Evolutionary conservation across 2,113 vertebrate species (phyloP), one percentile per base, ranked within the genome.

Genomic region (Hepsetus odoe): DNA sequence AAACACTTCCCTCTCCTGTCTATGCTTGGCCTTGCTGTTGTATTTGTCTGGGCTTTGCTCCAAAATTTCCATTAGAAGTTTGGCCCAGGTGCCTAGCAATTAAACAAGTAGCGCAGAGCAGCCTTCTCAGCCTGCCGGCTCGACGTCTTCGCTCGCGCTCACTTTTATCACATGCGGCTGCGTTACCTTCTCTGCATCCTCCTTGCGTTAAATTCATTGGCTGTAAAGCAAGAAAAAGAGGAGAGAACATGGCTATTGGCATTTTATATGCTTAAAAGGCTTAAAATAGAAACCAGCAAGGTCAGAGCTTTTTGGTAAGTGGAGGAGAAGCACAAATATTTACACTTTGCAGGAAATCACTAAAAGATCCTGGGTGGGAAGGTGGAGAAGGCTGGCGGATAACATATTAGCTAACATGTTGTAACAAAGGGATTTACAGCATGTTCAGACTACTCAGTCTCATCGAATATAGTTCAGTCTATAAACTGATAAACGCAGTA

Each of bases 1-100:
- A 42, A 70, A 77, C 64, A 64, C 51, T 53, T 80, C 40, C 67
- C 22, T 70, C 44, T 79, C 26, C 76, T 30, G 32, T 69, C 74
- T 58, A 33, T 68, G 33, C 72, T 68, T 76, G 88, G 70, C 53
- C 55, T 59, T 78, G 53, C 66, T 30, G 53, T 59, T 80, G 51
- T 80, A 76, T 90, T 91, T 91, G 86, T 86, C 92, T 90, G 89
- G 92, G 92, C 91, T 74, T 5, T 53, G 69, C 51, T 90, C 92
- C 91, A 94, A 89, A 79, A 84, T 85, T 80, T 91, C 91, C 91
- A 92, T 94, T 92, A 92, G 87, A 89, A 88, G 86, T 89, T 87
- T 91, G 87, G 91, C 87, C 87, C 86, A 92, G 90, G 89, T 93
- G 88, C 90, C 85, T 83, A 76, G 80, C 85, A 88, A 91, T 91